Conservation (phyloP, 2,888 invertebrate genomes). For the Xestoiulus laeticollis region DNA sequence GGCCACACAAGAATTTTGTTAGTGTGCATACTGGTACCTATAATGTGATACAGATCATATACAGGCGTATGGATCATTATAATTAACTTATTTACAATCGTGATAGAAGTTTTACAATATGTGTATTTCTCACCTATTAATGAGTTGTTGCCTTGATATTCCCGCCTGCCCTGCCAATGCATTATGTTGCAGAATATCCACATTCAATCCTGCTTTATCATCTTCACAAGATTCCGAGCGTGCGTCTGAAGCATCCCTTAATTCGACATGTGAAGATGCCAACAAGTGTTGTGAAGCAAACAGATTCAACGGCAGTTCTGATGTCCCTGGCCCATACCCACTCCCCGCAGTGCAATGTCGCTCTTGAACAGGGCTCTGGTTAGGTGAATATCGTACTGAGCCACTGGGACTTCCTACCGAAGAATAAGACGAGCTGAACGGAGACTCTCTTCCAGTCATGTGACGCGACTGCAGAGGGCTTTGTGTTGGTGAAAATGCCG, state of each 20-base stretch:
- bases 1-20: too few species aligned
- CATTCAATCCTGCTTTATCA: constrained; percentile 57
- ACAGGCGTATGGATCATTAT: too few species aligned
- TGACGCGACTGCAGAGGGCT: constrained; percentile 56
- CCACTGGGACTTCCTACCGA: constrained; percentile 56
- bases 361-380: constrained; percentile 56
- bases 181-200: constrained; percentile 63
- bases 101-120: too few species aligned
- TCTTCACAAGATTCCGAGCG: constrained; percentile 56
- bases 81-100: too few species aligned
- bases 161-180: constrained; percentile 75
- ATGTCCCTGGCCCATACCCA: constrained; percentile 36
- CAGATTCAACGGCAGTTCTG: not conserved
- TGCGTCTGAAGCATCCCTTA: constrained; percentile 58
- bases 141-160: constrained; percentile 86
- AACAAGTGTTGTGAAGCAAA: constrained; percentile 24
- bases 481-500: constrained; percentile 55
- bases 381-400: constrained; percentile 56
- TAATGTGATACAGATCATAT: too few species aligned
- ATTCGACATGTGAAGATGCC: constrained; percentile 57
- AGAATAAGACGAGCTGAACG: constrained; percentile 56
- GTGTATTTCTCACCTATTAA: constrained; percentile 71
- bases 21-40: too few species aligned
- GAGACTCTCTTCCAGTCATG: constrained; percentile 55
- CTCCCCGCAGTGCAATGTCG: constrained; percentile 51